Evolutionary conservation across 2,797 vertebrate genomes (phyloP), one percentile per base, ranked within the genome.

Genomic region (Diplodus sargus): DNA sequence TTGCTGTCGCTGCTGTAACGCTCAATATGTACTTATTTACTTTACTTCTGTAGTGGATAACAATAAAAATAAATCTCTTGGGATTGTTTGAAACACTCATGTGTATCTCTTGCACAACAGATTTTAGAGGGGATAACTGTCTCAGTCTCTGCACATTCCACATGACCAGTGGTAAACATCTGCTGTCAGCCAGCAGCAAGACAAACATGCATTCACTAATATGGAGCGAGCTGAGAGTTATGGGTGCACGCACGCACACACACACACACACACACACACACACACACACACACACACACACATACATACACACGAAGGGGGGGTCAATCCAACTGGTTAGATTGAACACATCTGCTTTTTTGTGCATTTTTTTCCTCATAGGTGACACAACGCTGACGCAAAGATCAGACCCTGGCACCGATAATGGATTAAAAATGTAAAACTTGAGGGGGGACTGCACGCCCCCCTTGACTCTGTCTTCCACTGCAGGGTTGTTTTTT

Each of bases 131-230:
- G 52, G 59, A 59, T 43, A 70, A 64, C 22, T 73, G 73, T 76
- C 57, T 65, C 57, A 76, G 62, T 74, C 54, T 64, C 25, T 51
- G 73, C 60, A 79, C 73, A 87, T 86, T 84, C 85, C 83, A 65
- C 72, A 64, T 45, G 47, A 67, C 49, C 64, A 72, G 74, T 64
- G 61, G 74, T 84, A 81, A 86, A 85, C 78, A 77, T 81, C 75
- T 86, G 70, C 82, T 69, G 48, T 70, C 70, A 71, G 72, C 34
- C 70, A 83, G 52, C 34, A 79, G 39, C 12, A 56, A 52, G 47
- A 70, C 22, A 73, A 16, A 23, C 10, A 52, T 47, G 17, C 70
- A 68, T 69, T 61, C 47, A 67, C 17, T 48, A n/a, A 49, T 12
- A 72, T 17, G 39, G 18, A 70, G 60, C 22, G 28, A 69, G 70